Base-by-base conservation (phyloP, 2,888 invertebrate species). In the Keiferia lycopersicella region DNA sequence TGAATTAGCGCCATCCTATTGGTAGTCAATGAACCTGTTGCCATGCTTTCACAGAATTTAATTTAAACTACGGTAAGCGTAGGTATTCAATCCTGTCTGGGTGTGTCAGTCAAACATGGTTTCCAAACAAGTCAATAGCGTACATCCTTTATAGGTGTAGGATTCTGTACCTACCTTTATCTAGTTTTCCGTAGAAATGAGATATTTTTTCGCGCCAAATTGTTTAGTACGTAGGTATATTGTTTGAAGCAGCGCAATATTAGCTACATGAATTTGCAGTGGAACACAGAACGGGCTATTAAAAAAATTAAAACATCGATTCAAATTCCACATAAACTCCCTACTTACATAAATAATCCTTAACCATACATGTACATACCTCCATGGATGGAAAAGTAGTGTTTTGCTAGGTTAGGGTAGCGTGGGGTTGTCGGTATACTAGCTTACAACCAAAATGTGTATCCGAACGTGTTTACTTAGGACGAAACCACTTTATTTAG, bases 391-490 rank as follows among this genome's bases (percentile, higher is more conserved):
- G 34, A 34, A 34, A 1, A 14, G 16, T 45, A 45, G 16, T 3
- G n/a, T 41, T 3, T 41, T 41, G n/a, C 39, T 12, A 12, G n/a
- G 16, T 1, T n/a, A 16, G 16, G 2, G 20, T 20, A 12, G 14
- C 22, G 7, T 26, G 51, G 51, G 51, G 12, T 53, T 26, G 51
- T 56, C 34, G 7, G 16, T 56, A 11, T 34, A 56, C 14, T 10
- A 51, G 11, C 22, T 10, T 56, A 30, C 30, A 30, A 30, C 56
- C 3, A 34, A 34, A 34, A 8, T 34, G 16, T 48, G 18, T 34
- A 57, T 16, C 48, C 18, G 10, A 48, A 48, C n/a, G 1, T 58
- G 38, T 39, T 58, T 58, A 22, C 20, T 58, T 58, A 58, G 58
- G 58, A 38, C 57, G 20, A 20, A 11, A 16, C 16, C 56, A 10